phyloP scores from a whole-genome alignment of 2,113 vertebrate species.

The Nannobrachium achirus region DNA sequence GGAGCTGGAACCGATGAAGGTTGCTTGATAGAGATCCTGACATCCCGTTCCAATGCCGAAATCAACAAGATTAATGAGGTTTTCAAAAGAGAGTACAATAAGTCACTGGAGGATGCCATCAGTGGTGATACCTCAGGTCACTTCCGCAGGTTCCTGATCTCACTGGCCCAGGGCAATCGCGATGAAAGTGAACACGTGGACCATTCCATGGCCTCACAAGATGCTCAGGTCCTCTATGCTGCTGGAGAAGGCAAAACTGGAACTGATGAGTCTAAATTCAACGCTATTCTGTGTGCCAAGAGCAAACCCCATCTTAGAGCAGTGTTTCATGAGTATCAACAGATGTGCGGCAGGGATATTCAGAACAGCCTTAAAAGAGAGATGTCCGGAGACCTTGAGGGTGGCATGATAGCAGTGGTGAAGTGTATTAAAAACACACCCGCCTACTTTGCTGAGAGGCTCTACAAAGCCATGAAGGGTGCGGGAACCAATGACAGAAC shows the following conservation, averaged over 20 bases:
- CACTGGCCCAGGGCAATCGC: slow-evolving; percentile 88
- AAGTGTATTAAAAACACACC: slow-evolving; percentile 88
- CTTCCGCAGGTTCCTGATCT: slow-evolving; percentile 87
- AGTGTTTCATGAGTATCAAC: slow-evolving; percentile 89
- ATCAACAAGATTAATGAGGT: slow-evolving; percentile 81
- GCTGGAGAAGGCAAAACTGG: slow-evolving; percentile 89
- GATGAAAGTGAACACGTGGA: slow-evolving; percentile 86
- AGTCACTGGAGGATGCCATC: slow-evolving; percentile 87
- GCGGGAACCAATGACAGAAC: slow-evolving; percentile 88
- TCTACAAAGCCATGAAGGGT: slow-evolving; percentile 90
- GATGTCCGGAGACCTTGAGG: slow-evolving; percentile 90
- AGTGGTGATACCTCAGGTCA: slow-evolving; percentile 88
- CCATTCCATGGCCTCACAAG: slow-evolving; percentile 85
- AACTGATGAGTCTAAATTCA: slow-evolving; percentile 91
- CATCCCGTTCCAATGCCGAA: slow-evolving; percentile 85
- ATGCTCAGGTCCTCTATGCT: slow-evolving; percentile 90
- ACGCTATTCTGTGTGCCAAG: slow-evolving; percentile 86
- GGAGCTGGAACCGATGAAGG: slow-evolving; percentile 72
- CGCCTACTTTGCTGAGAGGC: slow-evolving; percentile 89
- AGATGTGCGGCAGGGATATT: slow-evolving; percentile 87
- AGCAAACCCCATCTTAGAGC: slow-evolving; percentile 86
- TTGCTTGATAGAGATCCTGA: slow-evolving; percentile 85
- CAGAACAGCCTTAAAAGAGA: slow-evolving; percentile 87
- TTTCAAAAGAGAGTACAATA: slow-evolving; percentile 87
- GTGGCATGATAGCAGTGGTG: slow-evolving; percentile 89